A percentile compares a stretch with the other conserved stretches of the same genome.
Conservation (phyloP, 2,113 vertebrate genomes). For the Myotis yumanensis region DNA sequence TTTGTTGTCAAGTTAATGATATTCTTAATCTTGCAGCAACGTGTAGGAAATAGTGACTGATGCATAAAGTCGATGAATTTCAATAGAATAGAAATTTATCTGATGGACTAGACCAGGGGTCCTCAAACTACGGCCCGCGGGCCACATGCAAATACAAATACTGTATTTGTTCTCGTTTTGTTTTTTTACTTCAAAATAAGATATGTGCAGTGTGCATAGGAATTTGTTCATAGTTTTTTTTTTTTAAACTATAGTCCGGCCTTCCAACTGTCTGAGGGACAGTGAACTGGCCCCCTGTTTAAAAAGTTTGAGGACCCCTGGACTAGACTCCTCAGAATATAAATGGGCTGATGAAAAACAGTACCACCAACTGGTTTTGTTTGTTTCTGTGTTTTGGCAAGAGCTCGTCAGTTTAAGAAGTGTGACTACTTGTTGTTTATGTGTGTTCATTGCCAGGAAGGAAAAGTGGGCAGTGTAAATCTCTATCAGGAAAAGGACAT, state of each 20-base stretch:
- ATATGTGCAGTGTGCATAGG: too few relatives aligned
- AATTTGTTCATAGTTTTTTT: too few relatives aligned
- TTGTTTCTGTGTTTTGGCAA: not conserved
- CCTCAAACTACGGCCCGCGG: too few relatives aligned
- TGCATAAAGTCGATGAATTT: not conserved
- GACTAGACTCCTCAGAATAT: not conserved
- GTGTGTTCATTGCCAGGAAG: not conserved
- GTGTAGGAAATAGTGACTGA: not conserved
- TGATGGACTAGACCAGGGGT: not conserved
- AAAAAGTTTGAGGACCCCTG: too few relatives aligned
- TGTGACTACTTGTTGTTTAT: not conserved
- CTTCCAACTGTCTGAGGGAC: too few relatives aligned
- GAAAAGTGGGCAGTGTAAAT: not conserved
- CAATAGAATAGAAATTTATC: not conserved
- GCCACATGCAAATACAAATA: too few relatives aligned
- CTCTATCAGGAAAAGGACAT: not conserved
- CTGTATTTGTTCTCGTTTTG: too few relatives aligned
- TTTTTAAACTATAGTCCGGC: too few relatives aligned
- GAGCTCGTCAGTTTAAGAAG: not conserved
- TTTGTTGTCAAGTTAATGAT: not conserved
- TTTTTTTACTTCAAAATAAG: too few relatives aligned
- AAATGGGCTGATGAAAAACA: not conserved
- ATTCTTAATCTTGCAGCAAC: not conserved
- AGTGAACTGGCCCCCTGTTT: too few relatives aligned
- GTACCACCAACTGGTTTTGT: not conserved